Evolutionary conservation across 1,140 invertebrate species (phyloP).

Genomic region (Lepidurus arcticus): DNA sequence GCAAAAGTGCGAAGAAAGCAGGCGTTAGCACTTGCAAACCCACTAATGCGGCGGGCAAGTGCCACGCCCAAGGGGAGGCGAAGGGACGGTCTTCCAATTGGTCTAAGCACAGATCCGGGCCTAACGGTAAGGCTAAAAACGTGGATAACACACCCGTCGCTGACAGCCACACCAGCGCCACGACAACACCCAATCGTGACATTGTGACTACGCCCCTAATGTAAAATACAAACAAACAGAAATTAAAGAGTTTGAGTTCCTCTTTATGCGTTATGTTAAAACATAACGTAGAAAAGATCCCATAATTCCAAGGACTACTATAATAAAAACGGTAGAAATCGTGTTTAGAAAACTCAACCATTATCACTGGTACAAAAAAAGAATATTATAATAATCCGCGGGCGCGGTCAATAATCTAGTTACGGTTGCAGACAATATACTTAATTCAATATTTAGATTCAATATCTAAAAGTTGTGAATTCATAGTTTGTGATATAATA

Average conservation of each 20-base stretch:
- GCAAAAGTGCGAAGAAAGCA: slow-evolving; percentile 47
- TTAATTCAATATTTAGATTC: too few relatives aligned
- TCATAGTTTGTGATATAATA: too few relatives aligned
- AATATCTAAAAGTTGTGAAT: too few relatives aligned
- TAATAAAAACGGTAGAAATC: too few relatives aligned
- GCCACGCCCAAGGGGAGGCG: neutral
- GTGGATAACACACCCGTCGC: neutral
- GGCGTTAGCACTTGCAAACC: slow-evolving; percentile 53
- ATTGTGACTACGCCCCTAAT: neutral
- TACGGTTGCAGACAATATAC: too few relatives aligned
- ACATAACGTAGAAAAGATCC: too few relatives aligned
- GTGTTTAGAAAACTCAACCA: too few relatives aligned
- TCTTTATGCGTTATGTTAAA: too few relatives aligned
- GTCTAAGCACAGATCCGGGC: neutral
- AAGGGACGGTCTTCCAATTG: slow-evolving; percentile 1
- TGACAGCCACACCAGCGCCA: neutral
- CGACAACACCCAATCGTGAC: neutral
- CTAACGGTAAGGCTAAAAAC: neutral
- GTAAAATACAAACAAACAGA: neutral
- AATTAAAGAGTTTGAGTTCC: neutral
- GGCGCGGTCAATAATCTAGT: too few relatives aligned
- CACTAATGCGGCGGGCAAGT: neutral
- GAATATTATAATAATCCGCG: too few relatives aligned
- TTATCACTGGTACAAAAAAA: too few relatives aligned
- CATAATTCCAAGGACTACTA: too few relatives aligned